Evolutionary conservation across 2,797 vertebrate genomes (phyloP).

Genomic region (Chaetodon trifasciatus): DNA sequence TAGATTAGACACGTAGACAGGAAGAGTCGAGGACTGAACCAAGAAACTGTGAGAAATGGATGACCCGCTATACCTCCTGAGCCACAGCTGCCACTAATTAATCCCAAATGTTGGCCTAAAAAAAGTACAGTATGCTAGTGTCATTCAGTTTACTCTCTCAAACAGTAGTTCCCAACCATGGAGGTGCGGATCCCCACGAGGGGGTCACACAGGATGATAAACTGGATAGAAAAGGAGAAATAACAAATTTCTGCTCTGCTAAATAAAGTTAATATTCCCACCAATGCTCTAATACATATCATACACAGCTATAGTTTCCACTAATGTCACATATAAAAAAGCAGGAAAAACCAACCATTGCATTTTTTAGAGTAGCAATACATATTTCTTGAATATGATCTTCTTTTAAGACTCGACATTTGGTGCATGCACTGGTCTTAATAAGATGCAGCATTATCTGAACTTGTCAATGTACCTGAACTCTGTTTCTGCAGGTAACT

Average conservation of each 20-base stretch:
- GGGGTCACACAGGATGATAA: not conserved
- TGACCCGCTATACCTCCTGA: not conserved
- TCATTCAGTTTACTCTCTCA: not conserved
- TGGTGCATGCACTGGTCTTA: not conserved
- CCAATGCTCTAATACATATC: not conserved
- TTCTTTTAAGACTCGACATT: not conserved
- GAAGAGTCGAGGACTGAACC: not conserved
- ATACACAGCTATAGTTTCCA: not conserved
- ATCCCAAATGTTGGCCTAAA: slow-evolving; percentile 4
- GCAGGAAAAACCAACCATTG: not conserved
- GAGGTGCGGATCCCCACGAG: not conserved
- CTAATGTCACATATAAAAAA: not conserved
- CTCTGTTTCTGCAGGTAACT: not conserved
- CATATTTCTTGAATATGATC: not conserved
- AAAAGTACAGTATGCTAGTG: not conserved
- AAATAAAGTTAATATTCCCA: not conserved
- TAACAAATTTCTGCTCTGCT: not conserved
- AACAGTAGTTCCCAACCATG: not conserved
- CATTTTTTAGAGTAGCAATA: not conserved
- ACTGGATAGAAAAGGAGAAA: not conserved
- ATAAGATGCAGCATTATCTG: not conserved
- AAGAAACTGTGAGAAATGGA: not conserved
- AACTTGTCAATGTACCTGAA: not conserved
- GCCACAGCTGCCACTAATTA: slow-evolving; percentile 7
- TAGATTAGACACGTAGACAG: not conserved